phyloP scores from a whole-genome alignment of 2,113 vertebrate species.

The Cheilinus undulatus region DNA sequence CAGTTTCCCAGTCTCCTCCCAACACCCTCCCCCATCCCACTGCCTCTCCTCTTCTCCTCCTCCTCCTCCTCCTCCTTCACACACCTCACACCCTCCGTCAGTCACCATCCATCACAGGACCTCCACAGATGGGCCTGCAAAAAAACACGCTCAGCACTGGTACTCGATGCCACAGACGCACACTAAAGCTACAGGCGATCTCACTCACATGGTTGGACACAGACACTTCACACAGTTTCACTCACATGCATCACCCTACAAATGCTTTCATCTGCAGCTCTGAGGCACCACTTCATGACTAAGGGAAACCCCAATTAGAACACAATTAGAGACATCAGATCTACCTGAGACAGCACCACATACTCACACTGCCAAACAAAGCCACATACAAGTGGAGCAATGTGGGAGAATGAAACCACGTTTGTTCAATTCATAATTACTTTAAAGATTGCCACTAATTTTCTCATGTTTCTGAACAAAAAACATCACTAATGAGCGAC shows the following conservation, averaged over 20 bases:
- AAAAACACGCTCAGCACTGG: conserved; percentile 30
- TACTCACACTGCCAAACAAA: conserved; percentile 39
- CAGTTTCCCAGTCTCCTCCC: conserved; percentile 36
- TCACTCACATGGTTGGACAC: conserved; percentile 18
- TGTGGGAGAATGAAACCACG: neutral
- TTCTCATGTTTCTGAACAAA: conserved; percentile 38
- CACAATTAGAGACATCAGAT: conserved; percentile 57
- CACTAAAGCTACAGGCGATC: conserved; percentile 22
- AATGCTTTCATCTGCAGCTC: conserved; percentile 47
- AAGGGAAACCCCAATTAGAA: conserved; percentile 57
- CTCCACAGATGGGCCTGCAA: conserved; percentile 67
- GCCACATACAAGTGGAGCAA: conserved; percentile 12
- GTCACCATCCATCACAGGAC: conserved; percentile 73
- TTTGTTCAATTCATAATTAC: conserved; percentile 4
- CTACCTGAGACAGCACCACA: conserved; percentile 54
- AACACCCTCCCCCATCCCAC: conserved; percentile 59
- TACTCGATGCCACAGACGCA: neutral
- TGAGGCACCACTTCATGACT: conserved; percentile 23
- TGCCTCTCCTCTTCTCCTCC: conserved; percentile 47
- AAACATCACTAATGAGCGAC: conserved; percentile 25
- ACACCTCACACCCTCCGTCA: conserved; percentile 71
- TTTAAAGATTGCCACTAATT: conserved; percentile 42
- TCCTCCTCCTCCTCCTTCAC: conserved; percentile 54
- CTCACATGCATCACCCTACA: conserved; percentile 10
- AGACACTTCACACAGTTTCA: conserved; percentile 9